A percentile compares a stretch with the other conserved stretches of the same genome.
These are phyloP conservation scores for Acanthurus lineatus DNA, from an alignment of 2,797 vertebrate species.

Conservation along the genomic window DNA sequence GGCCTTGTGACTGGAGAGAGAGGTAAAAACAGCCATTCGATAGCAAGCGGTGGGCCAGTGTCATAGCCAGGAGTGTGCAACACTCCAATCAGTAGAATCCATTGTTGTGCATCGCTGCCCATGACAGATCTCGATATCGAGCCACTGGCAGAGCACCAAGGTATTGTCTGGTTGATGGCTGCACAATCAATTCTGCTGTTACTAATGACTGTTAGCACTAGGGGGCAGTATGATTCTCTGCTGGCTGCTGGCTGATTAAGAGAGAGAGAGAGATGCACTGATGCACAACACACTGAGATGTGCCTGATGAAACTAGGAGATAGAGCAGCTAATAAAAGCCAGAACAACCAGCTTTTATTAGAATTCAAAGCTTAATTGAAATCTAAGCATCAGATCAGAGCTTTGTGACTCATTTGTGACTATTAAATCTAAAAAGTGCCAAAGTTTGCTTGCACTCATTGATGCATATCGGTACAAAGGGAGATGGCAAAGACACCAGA, in stretches of 20 bases:
- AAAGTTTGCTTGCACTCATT: constrained; percentile 43
- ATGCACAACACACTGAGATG: constrained; percentile 56
- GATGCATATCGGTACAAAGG: constrained; percentile 58
- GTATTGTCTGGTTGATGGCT: constrained; percentile 79
- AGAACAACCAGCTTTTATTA: constrained; percentile 75
- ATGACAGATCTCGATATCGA: constrained; percentile 83
- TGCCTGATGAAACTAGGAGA: constrained; percentile 72
- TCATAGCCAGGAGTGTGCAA: constrained; percentile 78
- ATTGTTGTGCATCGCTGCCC: constrained; percentile 82
- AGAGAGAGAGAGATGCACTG: constrained; percentile 54
- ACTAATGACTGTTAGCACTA: constrained; percentile 53
- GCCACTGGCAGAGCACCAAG: constrained; percentile 82
- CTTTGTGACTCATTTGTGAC: constrained; percentile 43
- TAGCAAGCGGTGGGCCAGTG: constrained; percentile 72
- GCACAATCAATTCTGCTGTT: constrained; percentile 74
- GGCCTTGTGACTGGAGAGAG: constrained; percentile 72
- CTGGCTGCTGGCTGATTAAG: constrained; percentile 35
- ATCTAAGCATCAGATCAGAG: constrained; percentile 59
- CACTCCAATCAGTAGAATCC: constrained; percentile 84
- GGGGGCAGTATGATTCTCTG: constrained; percentile 86
- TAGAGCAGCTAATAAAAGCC: constrained; percentile 71
- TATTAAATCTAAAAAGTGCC: constrained; percentile 53
- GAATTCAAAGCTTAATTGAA: constrained; percentile 71
- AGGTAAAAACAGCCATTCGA: constrained; percentile 75
- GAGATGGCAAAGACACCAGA: constrained; percentile 51